Conservation (phyloP, 2,113 vertebrate species). For the Lagopus leucura region DNA sequence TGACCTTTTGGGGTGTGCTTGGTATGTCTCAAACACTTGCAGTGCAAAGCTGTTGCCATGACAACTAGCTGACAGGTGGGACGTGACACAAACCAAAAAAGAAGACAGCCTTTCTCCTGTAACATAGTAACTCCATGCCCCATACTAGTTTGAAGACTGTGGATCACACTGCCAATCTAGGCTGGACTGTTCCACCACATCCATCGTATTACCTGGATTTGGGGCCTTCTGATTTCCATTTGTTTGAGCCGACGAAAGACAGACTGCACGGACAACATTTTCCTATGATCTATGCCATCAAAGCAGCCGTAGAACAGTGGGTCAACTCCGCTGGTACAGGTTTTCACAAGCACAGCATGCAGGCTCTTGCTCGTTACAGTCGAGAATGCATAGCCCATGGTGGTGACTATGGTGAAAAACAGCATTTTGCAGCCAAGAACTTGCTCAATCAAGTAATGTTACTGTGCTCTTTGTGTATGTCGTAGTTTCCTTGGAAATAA, state of each 20-base stretch:
- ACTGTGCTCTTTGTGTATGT: neutral
- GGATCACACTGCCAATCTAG: too few relatives aligned
- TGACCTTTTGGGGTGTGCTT: too few relatives aligned
- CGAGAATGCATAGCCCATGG: neutral
- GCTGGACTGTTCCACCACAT: neutral
- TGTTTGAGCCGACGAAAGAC: neutral
- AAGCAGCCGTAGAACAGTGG: neutral
- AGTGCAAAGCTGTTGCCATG: too few relatives aligned
- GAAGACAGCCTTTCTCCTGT: neutral
- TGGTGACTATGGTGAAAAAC: neutral
- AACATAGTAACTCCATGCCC: neutral
- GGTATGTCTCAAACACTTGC: too few relatives aligned
- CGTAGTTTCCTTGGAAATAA: neutral
- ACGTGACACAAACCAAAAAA: neutral
- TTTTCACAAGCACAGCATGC: neutral
- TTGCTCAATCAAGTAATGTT: neutral
- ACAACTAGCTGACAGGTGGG: too few relatives aligned
- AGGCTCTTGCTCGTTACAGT: neutral
- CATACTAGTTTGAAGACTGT: neutral
- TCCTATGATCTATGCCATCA: neutral
- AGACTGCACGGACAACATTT: neutral
- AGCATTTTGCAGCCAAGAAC: neutral
- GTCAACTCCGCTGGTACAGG: too few relatives aligned
- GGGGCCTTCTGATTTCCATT: neutral
- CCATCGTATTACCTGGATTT: neutral